Base-by-base conservation (phyloP, 2,888 invertebrate species). In the Cerceris ruficornis region DNA sequence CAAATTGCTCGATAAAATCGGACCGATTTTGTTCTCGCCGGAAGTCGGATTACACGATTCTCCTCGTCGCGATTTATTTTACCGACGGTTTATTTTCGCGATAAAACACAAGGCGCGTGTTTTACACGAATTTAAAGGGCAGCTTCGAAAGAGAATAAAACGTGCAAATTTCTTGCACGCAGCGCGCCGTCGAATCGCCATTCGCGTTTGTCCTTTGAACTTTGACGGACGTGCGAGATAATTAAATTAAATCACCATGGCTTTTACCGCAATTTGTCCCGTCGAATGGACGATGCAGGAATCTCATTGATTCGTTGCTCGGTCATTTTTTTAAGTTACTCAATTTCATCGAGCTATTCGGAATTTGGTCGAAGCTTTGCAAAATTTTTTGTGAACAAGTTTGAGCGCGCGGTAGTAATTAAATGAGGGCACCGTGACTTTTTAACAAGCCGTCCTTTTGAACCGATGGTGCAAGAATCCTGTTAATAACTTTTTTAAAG, bases 21-120 rank as follows among this genome's bases (percentile, higher is more conserved):
- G 60, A 50, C 49, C 69, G 69, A 68, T 61, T 68, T 68, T 43
- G 57, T 73, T 73, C 57, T 54, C 49, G 61, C 68, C 67, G 54
- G 46, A 72, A 50, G 13, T 13, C 8, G 13, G 50, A 17, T 14
- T 15, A 0, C 6, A 6, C 14, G 15, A 49, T 71, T 52, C 42
- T 71, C 11, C 9, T 8, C 46, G 11, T 8, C 5, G 46, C 11
- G 9, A 11, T 46, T 54, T n/a, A 54, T 54, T 15, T 2, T n/a
- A n/a, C 13, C n/a, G 54, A 6, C 54, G 54, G 7, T 54, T 54
- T 9, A n/a, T 9, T 54, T 54, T 7, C 54, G 11, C 46, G 46
- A 46, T 46, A 11, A 28, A 28, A 11, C 46, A 46, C 46, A 11
- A 11, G 8, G 46, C 46, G 9, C 46, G 46, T 46, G 46, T 46